Percentiles rank a stretch among this genome's conserved stretches.
Evolutionary conservation across 2,888 invertebrate species (phyloP).

Genomic region (Helobdella robusta): DNA sequence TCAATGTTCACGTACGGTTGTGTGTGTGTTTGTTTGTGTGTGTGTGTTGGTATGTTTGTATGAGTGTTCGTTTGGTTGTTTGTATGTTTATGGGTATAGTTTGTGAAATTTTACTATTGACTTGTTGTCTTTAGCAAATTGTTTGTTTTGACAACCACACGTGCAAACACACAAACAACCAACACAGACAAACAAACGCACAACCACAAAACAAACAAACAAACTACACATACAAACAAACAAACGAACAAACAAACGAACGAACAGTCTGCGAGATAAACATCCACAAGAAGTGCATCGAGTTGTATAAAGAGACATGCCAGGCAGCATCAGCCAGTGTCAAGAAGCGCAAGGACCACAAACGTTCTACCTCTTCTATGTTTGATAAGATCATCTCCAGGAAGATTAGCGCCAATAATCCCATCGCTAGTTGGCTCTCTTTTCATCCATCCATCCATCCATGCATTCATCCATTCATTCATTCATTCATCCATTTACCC

Average conservation of each 20-base stretch:
- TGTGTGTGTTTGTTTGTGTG: background rate
- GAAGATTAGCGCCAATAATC: slow-evolving; percentile 38
- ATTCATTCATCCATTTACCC: background rate
- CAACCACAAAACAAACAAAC: no score
- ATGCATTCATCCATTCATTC: background rate
- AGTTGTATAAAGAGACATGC: slow-evolving; percentile 70
- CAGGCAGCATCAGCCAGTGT: slow-evolving; percentile 47
- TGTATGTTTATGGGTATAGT: no score
- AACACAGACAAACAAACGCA: no score
- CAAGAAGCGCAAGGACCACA: slow-evolving; percentile 45
- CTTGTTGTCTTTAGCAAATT: no score
- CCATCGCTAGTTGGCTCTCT: slow-evolving; percentile 30
- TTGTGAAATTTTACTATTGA: background rate
- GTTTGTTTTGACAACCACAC: no score
- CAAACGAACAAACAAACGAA: no score
- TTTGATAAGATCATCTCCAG: slow-evolving; percentile 35
- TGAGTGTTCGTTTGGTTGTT: no score
- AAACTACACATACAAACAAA: no score
- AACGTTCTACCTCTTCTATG: slow-evolving; percentile 29
- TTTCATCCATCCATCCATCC: no score
- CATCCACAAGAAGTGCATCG: slow-evolving; percentile 73
- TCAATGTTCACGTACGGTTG: slow-evolving; percentile 72
- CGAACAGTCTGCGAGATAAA: slow-evolving; percentile 79
- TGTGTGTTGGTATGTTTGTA: background rate
- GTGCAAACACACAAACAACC: no score